Conservation (phyloP, 2,888 invertebrate genomes). For the Lysandra bellargus region DNA sequence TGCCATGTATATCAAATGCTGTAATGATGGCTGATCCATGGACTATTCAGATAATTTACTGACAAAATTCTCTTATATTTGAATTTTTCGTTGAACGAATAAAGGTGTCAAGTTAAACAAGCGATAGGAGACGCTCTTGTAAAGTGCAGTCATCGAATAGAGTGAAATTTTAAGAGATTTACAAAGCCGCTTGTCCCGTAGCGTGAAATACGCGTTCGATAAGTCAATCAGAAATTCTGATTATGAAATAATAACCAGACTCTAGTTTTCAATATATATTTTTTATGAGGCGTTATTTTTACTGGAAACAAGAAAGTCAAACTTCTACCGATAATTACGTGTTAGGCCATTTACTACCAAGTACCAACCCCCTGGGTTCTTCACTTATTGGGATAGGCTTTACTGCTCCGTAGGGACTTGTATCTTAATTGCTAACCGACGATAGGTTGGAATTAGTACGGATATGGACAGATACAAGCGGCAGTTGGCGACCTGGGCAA, state of each 20-base stretch:
- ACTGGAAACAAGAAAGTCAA: neutral
- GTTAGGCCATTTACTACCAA: neutral
- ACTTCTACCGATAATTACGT: neutral
- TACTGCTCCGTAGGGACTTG: conserved; percentile 8
- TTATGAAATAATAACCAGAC: neutral
- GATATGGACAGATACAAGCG: neutral
- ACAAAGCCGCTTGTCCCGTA: neutral
- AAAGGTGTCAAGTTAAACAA: neutral
- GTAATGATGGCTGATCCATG: neutral
- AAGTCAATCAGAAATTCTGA: neutral
- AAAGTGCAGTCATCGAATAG: neutral
- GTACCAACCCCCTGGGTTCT: neutral
- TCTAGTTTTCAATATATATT: neutral
- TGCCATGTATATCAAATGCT: neutral
- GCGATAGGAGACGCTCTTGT: neutral
- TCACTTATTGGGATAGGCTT: neutral
- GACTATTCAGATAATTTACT: neutral
- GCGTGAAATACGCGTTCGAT: neutral
- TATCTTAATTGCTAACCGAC: conserved; percentile 21
- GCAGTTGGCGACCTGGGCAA: too few relatives aligned
- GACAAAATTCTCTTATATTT: neutral
- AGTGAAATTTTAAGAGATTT: neutral
- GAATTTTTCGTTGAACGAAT: neutral
- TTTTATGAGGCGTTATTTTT: neutral
- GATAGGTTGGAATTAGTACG: neutral